These are phyloP conservation scores for Ibidorhyncha struthersii DNA, from an alignment of 2,113 vertebrate genomes.

Conservation along the genomic window DNA sequence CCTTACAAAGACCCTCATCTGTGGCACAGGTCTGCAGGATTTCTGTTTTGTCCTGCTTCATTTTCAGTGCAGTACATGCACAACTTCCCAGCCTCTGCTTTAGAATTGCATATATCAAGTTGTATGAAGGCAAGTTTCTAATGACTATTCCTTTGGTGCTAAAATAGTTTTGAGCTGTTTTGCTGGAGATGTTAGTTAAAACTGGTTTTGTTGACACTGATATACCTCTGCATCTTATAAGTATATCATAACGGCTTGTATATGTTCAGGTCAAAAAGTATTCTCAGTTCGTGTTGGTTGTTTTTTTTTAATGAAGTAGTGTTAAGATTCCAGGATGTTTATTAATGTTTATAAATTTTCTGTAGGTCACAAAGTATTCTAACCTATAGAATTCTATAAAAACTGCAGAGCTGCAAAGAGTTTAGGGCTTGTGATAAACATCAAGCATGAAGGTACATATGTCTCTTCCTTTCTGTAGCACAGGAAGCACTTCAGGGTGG, in stretches of 20 bases:
- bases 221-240: not conserved
- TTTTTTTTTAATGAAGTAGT: not conserved
- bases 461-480: not conserved
- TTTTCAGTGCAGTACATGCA: not conserved
- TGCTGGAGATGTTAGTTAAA: not conserved
- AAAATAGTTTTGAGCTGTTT: not conserved
- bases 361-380: not conserved
- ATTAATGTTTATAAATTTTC: not conserved
- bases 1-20: not conserved
- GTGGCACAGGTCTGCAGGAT: not conserved
- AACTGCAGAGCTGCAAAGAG: not conserved
- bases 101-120: not conserved
- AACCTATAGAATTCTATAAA: not conserved
- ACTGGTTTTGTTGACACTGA: not conserved
- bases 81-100: not conserved
- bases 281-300: rapidly evolving
- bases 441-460: not conserved
- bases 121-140: not conserved
- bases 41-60: not conserved
- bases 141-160: not conserved
- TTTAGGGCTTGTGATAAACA: not conserved
- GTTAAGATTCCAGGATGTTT: not conserved
- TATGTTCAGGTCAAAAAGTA: not conserved
- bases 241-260: not conserved
- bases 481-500: not conserved